A percentile compares a stretch with the other conserved stretches of the same genome.
Evolutionary conservation across 2,797 vertebrate species (phyloP).

Genomic region (Sternotherus odoratus): DNA sequence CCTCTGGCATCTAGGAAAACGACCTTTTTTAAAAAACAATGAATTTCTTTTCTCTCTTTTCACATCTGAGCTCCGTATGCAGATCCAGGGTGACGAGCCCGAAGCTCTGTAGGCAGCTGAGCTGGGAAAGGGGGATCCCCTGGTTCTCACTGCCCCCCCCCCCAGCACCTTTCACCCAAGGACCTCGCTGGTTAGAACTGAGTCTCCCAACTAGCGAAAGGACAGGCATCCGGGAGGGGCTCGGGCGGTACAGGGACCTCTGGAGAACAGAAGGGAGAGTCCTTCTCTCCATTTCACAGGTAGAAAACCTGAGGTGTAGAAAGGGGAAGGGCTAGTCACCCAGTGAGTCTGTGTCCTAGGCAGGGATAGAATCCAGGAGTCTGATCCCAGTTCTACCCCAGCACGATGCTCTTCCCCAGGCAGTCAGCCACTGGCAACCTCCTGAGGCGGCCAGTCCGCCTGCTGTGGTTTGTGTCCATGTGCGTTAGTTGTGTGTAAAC

Average conservation of each 20-base stretch:
- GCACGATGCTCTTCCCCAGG: neutral
- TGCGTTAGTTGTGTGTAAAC: neutral
- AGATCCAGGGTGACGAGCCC: slow-evolving; percentile 53
- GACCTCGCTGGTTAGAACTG: neutral
- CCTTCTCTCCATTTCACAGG: neutral
- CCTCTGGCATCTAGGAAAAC: neutral
- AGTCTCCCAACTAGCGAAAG: neutral
- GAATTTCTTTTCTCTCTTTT: neutral
- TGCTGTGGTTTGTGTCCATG: neutral
- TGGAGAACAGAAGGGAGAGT: neutral
- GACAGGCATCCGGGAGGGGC: neutral
- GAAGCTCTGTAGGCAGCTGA: neutral
- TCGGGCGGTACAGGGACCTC: neutral
- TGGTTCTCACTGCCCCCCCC: neutral
- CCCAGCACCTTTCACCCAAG: neutral
- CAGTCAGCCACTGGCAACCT: neutral
- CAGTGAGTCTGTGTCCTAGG: neutral
- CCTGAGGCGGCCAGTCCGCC: neutral
- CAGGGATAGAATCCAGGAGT: neutral
- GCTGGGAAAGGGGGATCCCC: neutral
- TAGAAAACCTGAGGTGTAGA: neutral
- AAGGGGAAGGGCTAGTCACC: neutral
- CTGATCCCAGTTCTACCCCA: neutral
- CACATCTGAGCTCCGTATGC: neutral
- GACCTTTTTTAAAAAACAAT: neutral